phyloP scores from a whole-genome alignment of 2,888 invertebrate genomes.

The Acheta domesticus region DNA sequence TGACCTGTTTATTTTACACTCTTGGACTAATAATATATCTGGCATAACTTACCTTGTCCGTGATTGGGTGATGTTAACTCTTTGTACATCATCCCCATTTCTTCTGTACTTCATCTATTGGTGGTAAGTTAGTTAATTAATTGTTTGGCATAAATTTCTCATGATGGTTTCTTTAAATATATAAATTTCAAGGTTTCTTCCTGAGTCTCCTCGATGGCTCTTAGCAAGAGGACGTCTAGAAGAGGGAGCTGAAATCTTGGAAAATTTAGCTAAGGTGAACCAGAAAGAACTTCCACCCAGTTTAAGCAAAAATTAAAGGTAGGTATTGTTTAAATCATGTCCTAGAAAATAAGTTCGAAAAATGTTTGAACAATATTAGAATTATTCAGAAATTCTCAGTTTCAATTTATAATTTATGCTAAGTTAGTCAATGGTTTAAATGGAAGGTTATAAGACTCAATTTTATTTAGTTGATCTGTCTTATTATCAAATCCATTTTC shows the following conservation, averaged over 20 bases:
- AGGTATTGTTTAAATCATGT: background rate
- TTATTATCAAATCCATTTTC: constrained; percentile 5
- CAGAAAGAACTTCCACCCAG: constrained; percentile 69
- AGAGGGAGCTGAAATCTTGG: constrained; percentile 75
- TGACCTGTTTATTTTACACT: constrained; percentile 89
- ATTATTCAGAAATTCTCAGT: background rate
- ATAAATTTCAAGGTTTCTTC: constrained; percentile 58
- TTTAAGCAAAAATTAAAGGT: constrained; percentile 60
- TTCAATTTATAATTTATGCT: background rate
- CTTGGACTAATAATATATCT: constrained; percentile 78
- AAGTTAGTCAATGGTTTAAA: background rate
- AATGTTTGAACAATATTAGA: background rate
- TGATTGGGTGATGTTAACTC: constrained; percentile 77
- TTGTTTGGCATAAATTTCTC: background rate
- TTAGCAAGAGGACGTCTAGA: constrained; percentile 75
- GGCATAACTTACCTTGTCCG: constrained; percentile 79
- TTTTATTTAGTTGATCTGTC: background rate
- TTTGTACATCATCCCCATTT: constrained; percentile 82
- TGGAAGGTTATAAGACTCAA: background rate
- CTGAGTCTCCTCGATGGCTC: constrained; percentile 91
- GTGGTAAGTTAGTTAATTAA: constrained; percentile 52
- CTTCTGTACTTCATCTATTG: constrained; percentile 78
- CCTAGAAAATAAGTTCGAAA: too few relatives aligned
- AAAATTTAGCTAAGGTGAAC: constrained; percentile 74
- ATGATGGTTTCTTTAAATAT: background rate